These are phyloP conservation scores for Ondatra zibethicus DNA, from an alignment of 2,113 vertebrate genomes.

Conservation along the genomic window DNA sequence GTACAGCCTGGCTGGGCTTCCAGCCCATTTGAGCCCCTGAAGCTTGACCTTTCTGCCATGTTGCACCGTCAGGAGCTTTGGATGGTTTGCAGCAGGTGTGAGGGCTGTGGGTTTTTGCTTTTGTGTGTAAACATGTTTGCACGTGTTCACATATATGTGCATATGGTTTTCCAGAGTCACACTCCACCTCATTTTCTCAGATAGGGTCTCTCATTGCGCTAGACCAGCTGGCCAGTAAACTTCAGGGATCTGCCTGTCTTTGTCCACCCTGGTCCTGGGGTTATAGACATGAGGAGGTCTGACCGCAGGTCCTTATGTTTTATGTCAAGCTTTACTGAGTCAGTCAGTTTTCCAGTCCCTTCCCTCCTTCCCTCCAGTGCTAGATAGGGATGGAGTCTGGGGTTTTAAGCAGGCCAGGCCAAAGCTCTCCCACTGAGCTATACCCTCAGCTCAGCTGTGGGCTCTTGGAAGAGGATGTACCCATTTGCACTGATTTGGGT, in stretches of 20 bases:
- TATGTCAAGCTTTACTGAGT: background rate
- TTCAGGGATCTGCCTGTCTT: background rate
- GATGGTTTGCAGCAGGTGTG: background rate
- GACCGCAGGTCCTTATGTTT: background rate
- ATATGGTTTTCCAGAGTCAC: background rate
- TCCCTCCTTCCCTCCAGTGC: background rate
- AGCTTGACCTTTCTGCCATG: rapidly evolving
- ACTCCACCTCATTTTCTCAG: background rate
- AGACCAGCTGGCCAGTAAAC: background rate
- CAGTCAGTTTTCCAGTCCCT: background rate
- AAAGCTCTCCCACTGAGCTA: background rate
- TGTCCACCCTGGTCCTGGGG: background rate
- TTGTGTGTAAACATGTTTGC: background rate
- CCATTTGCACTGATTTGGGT: background rate
- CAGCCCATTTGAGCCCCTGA: background rate
- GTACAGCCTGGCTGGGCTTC: background rate
- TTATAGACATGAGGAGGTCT: background rate
- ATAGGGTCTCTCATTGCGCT: background rate
- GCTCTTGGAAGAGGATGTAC: background rate
- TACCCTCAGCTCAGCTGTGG: background rate
- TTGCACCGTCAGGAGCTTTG: background rate
- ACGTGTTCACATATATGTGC: background rate
- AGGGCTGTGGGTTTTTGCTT: background rate
- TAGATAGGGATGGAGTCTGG: background rate
- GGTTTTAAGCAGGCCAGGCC: background rate